Base-by-base conservation (phyloP, 1,140 invertebrate species). In the Cheumatopsyche charites region DNA sequence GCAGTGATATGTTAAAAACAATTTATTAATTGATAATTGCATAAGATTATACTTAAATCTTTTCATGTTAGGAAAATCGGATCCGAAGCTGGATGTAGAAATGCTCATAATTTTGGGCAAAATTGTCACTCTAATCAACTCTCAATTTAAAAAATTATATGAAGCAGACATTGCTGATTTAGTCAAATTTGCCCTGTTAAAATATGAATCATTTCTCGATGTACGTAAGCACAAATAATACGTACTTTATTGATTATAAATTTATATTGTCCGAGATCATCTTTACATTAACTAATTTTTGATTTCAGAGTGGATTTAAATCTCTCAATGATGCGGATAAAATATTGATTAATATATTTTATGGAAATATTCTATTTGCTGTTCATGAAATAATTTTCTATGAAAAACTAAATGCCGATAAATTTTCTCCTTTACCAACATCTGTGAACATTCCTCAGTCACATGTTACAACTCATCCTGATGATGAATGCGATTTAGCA, bases 401-500 rank as follows among this genome's bases (percentile, higher is more conserved):
- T 43, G 68, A 67, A 17, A 73, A 71, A n/a, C 11, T 67, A 15
- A 70, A 62, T 6, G 68, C 52, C 15, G 43, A 67, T 12, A 61
- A 62, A 23, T 45, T 45, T 5, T 58, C 65, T 42, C 52, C 26
- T 17, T 29, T 70, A 12, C 19, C 26, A 41, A 3, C 9, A 23
- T 58, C 29, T 5, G 45, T 25, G 62, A 25, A 26, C 3, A 47
- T 45, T 7, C 55, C 42, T 6, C n/a, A 62, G 12, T n/a, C 41
- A 6, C 67, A 17, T 52, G 71, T 41, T 13, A n/a, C 63, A 15
- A 12, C 49, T 0, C 72, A 76, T 63, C 75, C 72, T 0, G 75
- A 76, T 21, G 75, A 76, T 43, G 62, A 41, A 19, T 76, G 75
- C 41, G 75, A 76, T 19, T 67, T 76, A 13, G 23, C 66, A 13